Percentiles rank a stretch among this genome's conserved stretches.
These are phyloP conservation scores for Heliconius sara DNA, from an alignment of 2,888 invertebrate genomes.

Conservation along the genomic window DNA sequence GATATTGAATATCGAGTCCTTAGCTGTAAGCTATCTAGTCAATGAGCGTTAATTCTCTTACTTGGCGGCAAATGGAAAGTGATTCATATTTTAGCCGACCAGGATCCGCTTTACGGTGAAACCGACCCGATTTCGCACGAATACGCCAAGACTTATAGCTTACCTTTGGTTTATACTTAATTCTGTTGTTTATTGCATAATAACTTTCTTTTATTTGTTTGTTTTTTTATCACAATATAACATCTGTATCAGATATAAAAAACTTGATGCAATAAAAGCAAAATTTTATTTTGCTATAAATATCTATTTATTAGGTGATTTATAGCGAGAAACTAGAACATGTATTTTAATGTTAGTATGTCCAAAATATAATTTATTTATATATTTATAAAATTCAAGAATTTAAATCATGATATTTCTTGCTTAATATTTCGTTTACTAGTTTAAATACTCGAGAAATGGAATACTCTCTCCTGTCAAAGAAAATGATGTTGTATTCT, in stretches of 20 bases:
- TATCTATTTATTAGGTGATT: neutral
- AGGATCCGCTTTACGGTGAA: slow-evolving; percentile 19
- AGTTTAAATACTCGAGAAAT: neutral
- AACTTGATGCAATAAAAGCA: too few relatives aligned
- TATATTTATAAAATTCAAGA: neutral
- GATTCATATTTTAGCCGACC: slow-evolving; percentile 43
- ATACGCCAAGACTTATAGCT: neutral
- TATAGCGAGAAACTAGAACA: neutral
- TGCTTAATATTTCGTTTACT: slow-evolving; percentile 8
- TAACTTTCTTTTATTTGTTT: neutral
- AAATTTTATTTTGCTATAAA: neutral
- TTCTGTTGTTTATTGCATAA: neutral
- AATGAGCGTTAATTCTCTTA: slow-evolving; percentile 45
- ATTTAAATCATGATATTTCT: neutral
- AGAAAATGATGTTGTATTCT: slow-evolving; percentile 24
- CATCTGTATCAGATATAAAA: neutral
- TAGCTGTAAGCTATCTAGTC: slow-evolving; percentile 48
- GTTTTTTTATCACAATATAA: neutral
- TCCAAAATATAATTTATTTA: neutral
- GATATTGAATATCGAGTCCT: slow-evolving; percentile 50
- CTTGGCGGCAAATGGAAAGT: slow-evolving; percentile 43
- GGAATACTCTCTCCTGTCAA: slow-evolving; percentile 11
- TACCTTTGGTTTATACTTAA: slow-evolving; percentile 1
- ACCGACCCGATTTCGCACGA: slow-evolving; percentile 19
- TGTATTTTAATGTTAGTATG: neutral